Evolutionary conservation across 2,888 invertebrate species (phyloP).

Genomic region (Arge pagana): DNA sequence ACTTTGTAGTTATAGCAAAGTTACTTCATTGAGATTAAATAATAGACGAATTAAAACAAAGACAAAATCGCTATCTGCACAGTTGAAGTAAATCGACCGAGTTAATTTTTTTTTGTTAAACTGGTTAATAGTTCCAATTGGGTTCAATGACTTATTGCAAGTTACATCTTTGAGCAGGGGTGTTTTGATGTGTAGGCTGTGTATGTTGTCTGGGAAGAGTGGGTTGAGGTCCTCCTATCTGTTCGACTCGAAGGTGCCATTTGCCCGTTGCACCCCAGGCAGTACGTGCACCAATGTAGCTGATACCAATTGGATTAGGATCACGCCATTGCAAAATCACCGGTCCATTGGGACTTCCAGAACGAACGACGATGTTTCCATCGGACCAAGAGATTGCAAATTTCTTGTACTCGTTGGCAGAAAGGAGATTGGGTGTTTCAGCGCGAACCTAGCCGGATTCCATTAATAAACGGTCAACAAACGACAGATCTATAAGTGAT

Average conservation of each 20-base stretch:
- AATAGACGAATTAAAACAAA: slow-evolving; percentile 17
- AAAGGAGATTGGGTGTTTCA: slow-evolving; percentile 65
- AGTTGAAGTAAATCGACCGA: no score
- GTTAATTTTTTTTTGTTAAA: no score
- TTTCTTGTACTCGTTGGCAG: slow-evolving; percentile 63
- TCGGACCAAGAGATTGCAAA: slow-evolving; percentile 65
- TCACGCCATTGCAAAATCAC: slow-evolving; percentile 67
- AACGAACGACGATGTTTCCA: slow-evolving; percentile 61
- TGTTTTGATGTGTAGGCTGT: not conserved
- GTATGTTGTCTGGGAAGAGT: not conserved
- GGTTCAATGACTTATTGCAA: slow-evolving; percentile 5
- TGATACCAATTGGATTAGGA: slow-evolving; percentile 64
- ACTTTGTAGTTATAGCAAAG: no score
- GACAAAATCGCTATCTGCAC: slow-evolving; percentile 6
- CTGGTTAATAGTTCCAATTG: not conserved
- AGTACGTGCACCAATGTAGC: slow-evolving; percentile 68
- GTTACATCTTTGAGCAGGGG: slow-evolving; percentile 4
- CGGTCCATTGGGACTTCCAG: slow-evolving; percentile 58
- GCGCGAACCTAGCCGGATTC: slow-evolving; percentile 59
- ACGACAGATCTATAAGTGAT: no score
- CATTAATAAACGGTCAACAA: not conserved
- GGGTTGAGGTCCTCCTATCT: not conserved
- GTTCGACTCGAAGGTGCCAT: slow-evolving; percentile 62
- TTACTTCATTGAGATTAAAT: slow-evolving; percentile 19
- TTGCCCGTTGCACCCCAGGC: slow-evolving; percentile 69